Percentiles rank a stretch among this genome's conserved stretches.
These are phyloP conservation scores for Fragum whitleyi DNA, from an alignment of 2,888 invertebrate species.

Conservation along the genomic window DNA sequence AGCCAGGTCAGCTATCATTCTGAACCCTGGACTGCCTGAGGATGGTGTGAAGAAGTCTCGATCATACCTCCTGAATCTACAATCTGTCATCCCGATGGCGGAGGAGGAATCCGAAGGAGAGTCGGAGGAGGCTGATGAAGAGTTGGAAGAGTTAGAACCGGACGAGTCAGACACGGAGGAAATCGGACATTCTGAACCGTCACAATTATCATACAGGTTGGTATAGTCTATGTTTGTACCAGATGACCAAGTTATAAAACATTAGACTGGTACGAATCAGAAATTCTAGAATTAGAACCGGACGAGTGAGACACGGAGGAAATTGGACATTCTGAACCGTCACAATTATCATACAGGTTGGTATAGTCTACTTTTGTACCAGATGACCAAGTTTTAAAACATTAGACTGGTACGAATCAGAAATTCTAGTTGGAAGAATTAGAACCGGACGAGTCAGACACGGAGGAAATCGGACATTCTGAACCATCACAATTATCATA, in stretches of 20 bases:
- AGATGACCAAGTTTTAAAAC: too few relatives aligned
- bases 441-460: conserved; percentile 63
- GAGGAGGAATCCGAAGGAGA: conserved; percentile 67
- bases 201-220: conserved; percentile 82
- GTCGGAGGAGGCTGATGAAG: conserved; percentile 69
- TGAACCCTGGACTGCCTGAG: conserved; percentile 80
- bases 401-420: too few relatives aligned
- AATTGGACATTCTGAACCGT: too few relatives aligned
- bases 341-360: conserved; percentile 80
- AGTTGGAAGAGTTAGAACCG: conserved; percentile 63
- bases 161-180: conserved; percentile 66
- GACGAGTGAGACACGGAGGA: conserved; percentile 65
- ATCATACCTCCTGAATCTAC: conserved; percentile 76
- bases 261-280: too few relatives aligned
- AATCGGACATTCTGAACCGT: conserved; percentile 75
- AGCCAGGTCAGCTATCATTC: conserved; percentile 77
- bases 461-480: conserved; percentile 69
- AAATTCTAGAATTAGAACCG: conserved; percentile 55
- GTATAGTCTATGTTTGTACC: neutral
- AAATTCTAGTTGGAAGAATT: conserved; percentile 67
- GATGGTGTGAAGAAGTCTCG: conserved; percentile 81
- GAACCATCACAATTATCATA: conserved; percentile 82
- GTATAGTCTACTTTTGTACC: too few relatives aligned
- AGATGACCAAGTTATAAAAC: too few relatives aligned
- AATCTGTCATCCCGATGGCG: conserved; percentile 66